Evolutionary conservation across 2,797 vertebrate species (phyloP).

Genomic region (Pipistrellus pygmaeus): DNA sequence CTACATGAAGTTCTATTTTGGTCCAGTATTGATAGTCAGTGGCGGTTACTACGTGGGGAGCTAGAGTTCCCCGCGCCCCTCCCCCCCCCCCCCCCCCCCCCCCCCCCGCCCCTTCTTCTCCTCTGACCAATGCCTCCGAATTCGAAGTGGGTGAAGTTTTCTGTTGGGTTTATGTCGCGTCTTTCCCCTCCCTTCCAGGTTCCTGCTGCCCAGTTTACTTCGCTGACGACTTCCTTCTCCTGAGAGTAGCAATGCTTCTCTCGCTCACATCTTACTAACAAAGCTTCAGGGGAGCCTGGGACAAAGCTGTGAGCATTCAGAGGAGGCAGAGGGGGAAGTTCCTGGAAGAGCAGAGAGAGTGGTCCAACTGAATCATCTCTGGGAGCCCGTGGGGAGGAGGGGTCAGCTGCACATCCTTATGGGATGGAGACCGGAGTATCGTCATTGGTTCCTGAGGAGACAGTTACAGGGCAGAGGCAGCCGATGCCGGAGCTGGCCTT

Average conservation of each 20-base stretch:
- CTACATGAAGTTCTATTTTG: slow-evolving; percentile 71
- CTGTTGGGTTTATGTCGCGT: not conserved
- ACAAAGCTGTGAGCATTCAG: not conserved
- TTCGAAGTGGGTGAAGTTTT: not conserved
- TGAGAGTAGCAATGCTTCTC: not conserved
- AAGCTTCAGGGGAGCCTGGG: not conserved
- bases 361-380: not conserved
- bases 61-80: no score
- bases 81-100: no score
- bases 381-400: not conserved
- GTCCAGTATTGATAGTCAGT: slow-evolving; percentile 36
- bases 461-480: not conserved
- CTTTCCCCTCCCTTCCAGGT: not conserved
- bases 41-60: not conserved
- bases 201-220: slow-evolving; percentile 36
- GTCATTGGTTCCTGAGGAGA: not conserved
- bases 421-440: not conserved
- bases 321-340: not conserved
- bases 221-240: not conserved
- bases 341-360: not conserved
- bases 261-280: not conserved
- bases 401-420: not conserved
- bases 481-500: not conserved
- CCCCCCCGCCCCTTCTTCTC: not conserved
- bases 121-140: not conserved